phyloP scores from a whole-genome alignment of 2,888 invertebrate species.

The Pantelozetes paolii region DNA sequence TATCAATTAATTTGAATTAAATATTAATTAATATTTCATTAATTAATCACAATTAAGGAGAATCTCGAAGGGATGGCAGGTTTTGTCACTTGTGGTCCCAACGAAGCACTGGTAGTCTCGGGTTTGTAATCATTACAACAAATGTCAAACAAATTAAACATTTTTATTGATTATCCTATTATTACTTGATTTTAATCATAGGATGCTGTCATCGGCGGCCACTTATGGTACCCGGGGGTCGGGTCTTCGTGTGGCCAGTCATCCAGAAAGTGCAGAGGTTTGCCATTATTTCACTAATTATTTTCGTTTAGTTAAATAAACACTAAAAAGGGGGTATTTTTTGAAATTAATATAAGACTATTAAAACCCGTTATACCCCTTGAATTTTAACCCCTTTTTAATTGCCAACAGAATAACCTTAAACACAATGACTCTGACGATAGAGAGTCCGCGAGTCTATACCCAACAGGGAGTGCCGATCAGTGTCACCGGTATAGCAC shows the following conservation, averaged over 20 bases:
- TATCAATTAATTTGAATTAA: too few species aligned
- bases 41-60: too few species aligned
- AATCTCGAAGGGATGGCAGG: conserved; percentile 55
- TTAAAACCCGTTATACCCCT: too few species aligned
- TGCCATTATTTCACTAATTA: conserved; percentile 13
- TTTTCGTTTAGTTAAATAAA: too few species aligned
- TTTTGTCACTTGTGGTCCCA: conserved; percentile 90
- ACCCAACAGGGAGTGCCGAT: conserved; percentile 95
- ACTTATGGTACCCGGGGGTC: conserved; percentile 85
- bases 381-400: too few species aligned
- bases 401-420: conserved; percentile 74
- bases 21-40: too few species aligned
- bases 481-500: conserved; percentile 94
- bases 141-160: too few species aligned
- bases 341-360: too few species aligned
- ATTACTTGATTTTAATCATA: conserved; percentile 52
- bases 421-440: conserved; percentile 94
- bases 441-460: conserved; percentile 91
- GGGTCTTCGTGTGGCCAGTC: conserved; percentile 95
- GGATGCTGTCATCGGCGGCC: conserved; percentile 95
- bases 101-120: conserved; percentile 88
- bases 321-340: too few species aligned
- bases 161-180: not conserved
- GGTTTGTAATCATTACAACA: conserved; percentile 59
- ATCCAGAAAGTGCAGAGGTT: conserved; percentile 61